A percentile compares a stretch with the other conserved stretches of the same genome.
Conservation (phyloP, 2,797 vertebrate genomes). For the Clarias fuscus region DNA sequence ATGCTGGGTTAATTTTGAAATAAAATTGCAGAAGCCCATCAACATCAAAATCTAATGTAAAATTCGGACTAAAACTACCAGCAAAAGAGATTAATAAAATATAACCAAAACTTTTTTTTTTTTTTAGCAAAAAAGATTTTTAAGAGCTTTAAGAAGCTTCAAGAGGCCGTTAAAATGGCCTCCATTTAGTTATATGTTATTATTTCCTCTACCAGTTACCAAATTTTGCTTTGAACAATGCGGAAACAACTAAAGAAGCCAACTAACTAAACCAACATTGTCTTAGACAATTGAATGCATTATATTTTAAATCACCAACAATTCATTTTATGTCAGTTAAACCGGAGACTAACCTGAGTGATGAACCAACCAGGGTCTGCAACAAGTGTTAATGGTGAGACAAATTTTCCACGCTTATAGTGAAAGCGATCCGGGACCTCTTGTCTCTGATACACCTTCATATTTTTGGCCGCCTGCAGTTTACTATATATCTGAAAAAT, state of each 20-base stretch:
- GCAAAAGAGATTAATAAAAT: not conserved
- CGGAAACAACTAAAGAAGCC: not conserved
- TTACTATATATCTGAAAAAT: constrained; percentile 75
- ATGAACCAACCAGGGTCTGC: constrained; percentile 94
- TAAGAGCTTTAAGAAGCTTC: no score
- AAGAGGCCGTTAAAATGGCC: not conserved
- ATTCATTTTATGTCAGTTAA: not conserved
- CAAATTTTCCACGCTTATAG: constrained; percentile 88
- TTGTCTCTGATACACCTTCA: constrained; percentile 78
- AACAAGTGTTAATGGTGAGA: constrained; percentile 87
- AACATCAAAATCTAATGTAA: not conserved
- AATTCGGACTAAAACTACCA: not conserved
- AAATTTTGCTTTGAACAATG: not conserved
- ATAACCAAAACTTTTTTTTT: not conserved
- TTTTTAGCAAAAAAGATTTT: not conserved
- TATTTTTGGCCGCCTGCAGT: constrained; percentile 78
- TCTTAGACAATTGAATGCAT: not conserved
- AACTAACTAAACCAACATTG: not conserved
- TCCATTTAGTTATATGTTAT: not conserved
- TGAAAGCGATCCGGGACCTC: constrained; percentile 85
- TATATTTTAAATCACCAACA: not conserved
- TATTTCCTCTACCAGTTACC: not conserved
- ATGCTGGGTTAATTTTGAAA: no score
- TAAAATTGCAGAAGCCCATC: not conserved
- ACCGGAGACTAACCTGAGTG: constrained; percentile 32